Base-by-base conservation (phyloP, 2,797 vertebrate species). In the Danio aesculapii region DNA sequence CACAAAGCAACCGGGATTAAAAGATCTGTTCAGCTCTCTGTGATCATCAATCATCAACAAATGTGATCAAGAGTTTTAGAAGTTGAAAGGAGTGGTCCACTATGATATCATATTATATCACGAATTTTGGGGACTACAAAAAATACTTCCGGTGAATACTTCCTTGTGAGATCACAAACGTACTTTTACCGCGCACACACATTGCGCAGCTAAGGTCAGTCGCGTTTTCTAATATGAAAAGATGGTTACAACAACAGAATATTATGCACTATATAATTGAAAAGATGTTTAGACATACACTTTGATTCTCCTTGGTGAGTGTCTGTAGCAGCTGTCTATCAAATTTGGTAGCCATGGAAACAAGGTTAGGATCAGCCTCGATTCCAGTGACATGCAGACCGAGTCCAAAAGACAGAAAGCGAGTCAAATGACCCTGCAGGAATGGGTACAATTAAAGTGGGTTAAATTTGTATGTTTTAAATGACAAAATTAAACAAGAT, bases 351-450 rank as follows among this genome's bases (percentile, higher is more conserved):
- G 97, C 97, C 90, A 85, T 92, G 1, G 87, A 55, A 16, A 94
- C 94, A 80, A 98, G 91, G 3, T 85, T 86, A 17, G 41, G n/a
- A 8, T 98, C 94, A 0, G 95, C 96, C 85, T 99, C 97, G 2
- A 99, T 90, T 0, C 94, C 95, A 0, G 95, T 97, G 55, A 98
- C 96, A 0, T 88, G 86, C 6, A 99, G 89, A 0, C 95, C 92
- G 8, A 97, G 94, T 6, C 96, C 95, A 1, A 97, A 96, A 43
- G 96, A 94, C 87, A 98, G 90, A 88, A 95, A 96, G 2, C 96
- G 95, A 1, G 96, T 95, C 66, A 98, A 93, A 78, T 98, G 98
- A 71, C 97, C 98, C 98, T 98, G 83, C 49, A 50, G 0, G 16
- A 55, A 75, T 61, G 16, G 50, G 72, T 71, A 2, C n/a, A 64